These are phyloP conservation scores for Equus quagga DNA, from an alignment of 2,113 vertebrate genomes.

Conservation along the genomic window DNA sequence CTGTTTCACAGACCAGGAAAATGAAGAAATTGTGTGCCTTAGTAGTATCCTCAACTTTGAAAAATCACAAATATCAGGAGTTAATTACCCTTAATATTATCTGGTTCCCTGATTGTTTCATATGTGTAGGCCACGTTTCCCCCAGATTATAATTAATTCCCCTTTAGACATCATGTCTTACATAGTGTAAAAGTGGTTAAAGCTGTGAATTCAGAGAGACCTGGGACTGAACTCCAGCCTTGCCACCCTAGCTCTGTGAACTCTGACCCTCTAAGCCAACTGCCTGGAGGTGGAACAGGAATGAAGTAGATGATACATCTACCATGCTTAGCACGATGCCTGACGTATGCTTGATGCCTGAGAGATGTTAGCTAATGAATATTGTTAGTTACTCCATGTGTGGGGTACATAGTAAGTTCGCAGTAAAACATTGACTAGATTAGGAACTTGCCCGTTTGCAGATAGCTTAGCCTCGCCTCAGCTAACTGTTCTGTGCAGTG, in stretches of 20 bases:
- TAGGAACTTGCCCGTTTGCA: not conserved
- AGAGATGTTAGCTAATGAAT: conserved; percentile 24
- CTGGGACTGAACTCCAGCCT: not conserved
- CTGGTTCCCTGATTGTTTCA: not conserved
- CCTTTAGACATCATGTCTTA: not conserved
- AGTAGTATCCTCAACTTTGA: conserved; percentile 16
- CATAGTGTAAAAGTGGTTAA: not conserved
- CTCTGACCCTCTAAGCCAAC: not conserved
- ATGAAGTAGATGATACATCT: not conserved
- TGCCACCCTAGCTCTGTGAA: not conserved
- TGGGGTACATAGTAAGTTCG: not conserved
- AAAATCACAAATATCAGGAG: not conserved
- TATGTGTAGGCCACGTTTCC: not conserved
- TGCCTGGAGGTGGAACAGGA: not conserved
- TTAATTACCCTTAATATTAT: not conserved
- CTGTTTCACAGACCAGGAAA: conserved; percentile 36
- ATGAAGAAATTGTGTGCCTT: not conserved
- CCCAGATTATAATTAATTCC: not conserved
- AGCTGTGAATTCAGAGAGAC: not conserved
- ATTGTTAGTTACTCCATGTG: not conserved
- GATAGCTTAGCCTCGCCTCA: not conserved
- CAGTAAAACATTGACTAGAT: not conserved
- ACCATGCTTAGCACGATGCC: not conserved
- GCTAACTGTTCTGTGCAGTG: not conserved
- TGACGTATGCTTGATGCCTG: not conserved